These are phyloP conservation scores for Lordiphosa andalusiaca DNA, from an alignment of 2,888 invertebrate genomes.

Conservation along the genomic window DNA sequence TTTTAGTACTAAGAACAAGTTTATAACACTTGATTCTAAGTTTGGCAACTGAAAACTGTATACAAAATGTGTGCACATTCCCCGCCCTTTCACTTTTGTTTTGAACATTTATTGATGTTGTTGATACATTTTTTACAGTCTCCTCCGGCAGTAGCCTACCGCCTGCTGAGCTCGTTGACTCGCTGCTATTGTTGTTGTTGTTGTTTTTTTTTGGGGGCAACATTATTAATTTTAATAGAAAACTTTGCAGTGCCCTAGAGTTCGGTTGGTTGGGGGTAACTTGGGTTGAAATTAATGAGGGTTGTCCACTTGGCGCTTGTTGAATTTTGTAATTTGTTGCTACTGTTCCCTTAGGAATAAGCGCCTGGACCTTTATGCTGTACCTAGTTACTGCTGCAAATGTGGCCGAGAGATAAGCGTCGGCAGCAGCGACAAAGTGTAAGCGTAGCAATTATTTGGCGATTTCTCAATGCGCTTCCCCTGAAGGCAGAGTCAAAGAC, in stretches of 20 bases:
- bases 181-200: constrained; percentile 35
- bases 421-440: constrained; percentile 70
- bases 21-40: too few species aligned
- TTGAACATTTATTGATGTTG: constrained; percentile 60
- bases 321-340: constrained; percentile 75
- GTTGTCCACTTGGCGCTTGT: constrained; percentile 77
- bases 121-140: constrained; percentile 60
- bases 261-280: constrained; percentile 17
- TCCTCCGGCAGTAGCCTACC: constrained; percentile 39
- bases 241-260: constrained; percentile 48
- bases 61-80: constrained; percentile 1
- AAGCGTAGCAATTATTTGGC: constrained; percentile 74
- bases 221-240: constrained; percentile 78
- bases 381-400: constrained; percentile 53
- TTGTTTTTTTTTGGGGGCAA: constrained; percentile 50
- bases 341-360: constrained; percentile 62
- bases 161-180: constrained; percentile 51
- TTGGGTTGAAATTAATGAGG: constrained; percentile 63
- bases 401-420: constrained; percentile 69
- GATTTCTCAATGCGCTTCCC: constrained; percentile 60
- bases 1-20: too few species aligned
- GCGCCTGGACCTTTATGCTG: constrained; percentile 32
- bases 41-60: too few species aligned
- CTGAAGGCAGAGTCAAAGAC: constrained; percentile 15
- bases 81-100: constrained; percentile 27